Evolutionary conservation across 2,113 vertebrate genomes (phyloP), one percentile per base, ranked within the genome.

Genomic region (Pollachius pollachius): DNA sequence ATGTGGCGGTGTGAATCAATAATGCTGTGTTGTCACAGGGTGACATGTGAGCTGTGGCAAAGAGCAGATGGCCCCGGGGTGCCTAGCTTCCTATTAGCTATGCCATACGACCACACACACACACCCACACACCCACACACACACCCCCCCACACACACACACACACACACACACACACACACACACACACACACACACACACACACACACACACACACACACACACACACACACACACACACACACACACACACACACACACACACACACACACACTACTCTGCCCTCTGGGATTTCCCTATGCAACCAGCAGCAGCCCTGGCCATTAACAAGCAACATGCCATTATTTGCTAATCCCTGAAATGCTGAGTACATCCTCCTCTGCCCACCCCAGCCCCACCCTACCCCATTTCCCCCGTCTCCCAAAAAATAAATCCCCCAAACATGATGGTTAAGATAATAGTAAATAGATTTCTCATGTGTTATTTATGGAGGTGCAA

Each of bases 31-130:
- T 90, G 91, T 92, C 76, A 92, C 91, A 90, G 86, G 86, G 90
- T 90, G 90, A 93, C 93, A 92, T 92, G 90, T 90, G 92, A 93
- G 86, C 94, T 89, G 76, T 92, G 93, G 90, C 90, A 91, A 92
- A 88, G 89, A 81, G 91, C 93, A 89, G 89, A 90, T 89, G 85
- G 86, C 90, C 88, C 80, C 74, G 21, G 87, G 86, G 87, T 88
- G 80, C 77, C 83, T 81, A 63, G 80, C 84, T 89, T 88, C 84
- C 90, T 89, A 84, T 86, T 87, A 84, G 84, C 69, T 3, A 25
- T 85, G 80, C 86, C 85, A 82, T 81, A 79, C 80, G 67, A 65
- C 57, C 63, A 34, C 70, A 68, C 21, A 27, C 62, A 48, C 1
- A 62, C 67, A 65, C 69, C 61, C 65, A 59, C 19, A 75, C 78